A percentile compares a stretch with the other conserved stretches of the same genome.
Conservation (phyloP, 2,113 vertebrate species). For the Semnornis frantzii region DNA sequence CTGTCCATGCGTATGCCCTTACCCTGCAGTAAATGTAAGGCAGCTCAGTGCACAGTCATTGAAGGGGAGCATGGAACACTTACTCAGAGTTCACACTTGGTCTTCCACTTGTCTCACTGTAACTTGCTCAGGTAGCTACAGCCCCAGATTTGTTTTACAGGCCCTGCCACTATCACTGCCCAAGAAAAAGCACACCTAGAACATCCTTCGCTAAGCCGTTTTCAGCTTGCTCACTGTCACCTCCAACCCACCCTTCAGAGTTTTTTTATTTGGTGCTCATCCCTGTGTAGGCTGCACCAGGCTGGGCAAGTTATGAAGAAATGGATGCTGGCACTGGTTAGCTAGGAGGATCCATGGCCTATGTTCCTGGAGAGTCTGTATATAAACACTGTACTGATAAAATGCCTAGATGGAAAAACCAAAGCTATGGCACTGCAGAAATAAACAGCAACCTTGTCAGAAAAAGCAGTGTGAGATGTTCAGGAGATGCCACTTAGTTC, state of each 20-base stretch:
- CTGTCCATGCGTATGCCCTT: not conserved
- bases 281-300: not conserved
- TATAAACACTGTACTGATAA: not conserved
- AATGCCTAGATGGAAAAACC: not conserved
- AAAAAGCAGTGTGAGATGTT: not conserved
- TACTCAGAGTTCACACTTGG: not conserved
- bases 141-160: not conserved
- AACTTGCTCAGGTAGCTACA: not conserved
- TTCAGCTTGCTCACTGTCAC: not conserved
- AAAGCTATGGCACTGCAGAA: not conserved
- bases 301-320: not conserved
- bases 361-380: not conserved
- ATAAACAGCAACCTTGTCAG: not conserved
- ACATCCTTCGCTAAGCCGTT: not conserved
- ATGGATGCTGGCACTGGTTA: not conserved
- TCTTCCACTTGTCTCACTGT: not conserved
- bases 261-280: not conserved
- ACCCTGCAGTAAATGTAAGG: not conserved
- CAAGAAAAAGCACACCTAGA: not conserved
- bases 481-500: not conserved
- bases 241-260: not conserved
- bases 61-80: not conserved
- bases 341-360: not conserved
- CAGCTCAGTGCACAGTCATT: rapidly evolving
- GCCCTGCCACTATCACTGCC: not conserved